A percentile compares a stretch with the other conserved stretches of the same genome.
These are phyloP conservation scores for Thereva unica DNA, from an alignment of 2,888 invertebrate genomes.

Conservation along the genomic window DNA sequence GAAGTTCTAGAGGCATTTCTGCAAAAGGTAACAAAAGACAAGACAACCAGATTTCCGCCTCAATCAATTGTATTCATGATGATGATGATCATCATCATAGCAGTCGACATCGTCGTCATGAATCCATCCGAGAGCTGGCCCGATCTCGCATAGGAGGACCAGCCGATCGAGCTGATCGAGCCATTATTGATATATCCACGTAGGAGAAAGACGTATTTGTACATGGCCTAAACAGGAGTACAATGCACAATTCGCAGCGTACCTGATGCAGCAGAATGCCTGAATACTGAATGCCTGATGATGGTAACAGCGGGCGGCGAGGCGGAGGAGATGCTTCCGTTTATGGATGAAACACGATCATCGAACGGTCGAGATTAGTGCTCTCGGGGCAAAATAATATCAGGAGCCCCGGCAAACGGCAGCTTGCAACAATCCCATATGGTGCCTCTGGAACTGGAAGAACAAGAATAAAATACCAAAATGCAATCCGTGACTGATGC, in stretches of 20 bases:
- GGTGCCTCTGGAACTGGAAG: slow-evolving; percentile 11
- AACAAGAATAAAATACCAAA: slow-evolving; percentile 8
- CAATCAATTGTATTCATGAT: too few species aligned
- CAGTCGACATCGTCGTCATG: too few species aligned
- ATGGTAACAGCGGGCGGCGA: too few species aligned
- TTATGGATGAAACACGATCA: slow-evolving; percentile 3
- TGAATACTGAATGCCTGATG: too few species aligned
- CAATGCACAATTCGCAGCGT: slow-evolving; percentile 6
- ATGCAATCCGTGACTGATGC: slow-evolving; percentile 30
- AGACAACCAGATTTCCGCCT: too few species aligned
- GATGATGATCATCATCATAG: too few species aligned
- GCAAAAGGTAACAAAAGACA: too few species aligned
- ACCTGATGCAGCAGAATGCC: not conserved
- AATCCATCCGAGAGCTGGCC: too few species aligned
- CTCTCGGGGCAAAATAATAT: not conserved
- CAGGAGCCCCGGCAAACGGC: not conserved
- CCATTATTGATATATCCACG: not conserved
- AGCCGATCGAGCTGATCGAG: slow-evolving; percentile 5
- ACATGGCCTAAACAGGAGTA: slow-evolving; percentile 27
- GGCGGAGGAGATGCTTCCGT: not conserved
- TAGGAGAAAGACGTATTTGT: slow-evolving; percentile 18
- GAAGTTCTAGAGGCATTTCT: too few species aligned
- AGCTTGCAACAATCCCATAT: slow-evolving; percentile 10
- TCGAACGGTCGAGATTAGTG: not conserved
- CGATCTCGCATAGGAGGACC: too few species aligned